Evolutionary conservation across 1,140 invertebrate species (phyloP).

Genomic region (Luehdorfia chinensis): DNA sequence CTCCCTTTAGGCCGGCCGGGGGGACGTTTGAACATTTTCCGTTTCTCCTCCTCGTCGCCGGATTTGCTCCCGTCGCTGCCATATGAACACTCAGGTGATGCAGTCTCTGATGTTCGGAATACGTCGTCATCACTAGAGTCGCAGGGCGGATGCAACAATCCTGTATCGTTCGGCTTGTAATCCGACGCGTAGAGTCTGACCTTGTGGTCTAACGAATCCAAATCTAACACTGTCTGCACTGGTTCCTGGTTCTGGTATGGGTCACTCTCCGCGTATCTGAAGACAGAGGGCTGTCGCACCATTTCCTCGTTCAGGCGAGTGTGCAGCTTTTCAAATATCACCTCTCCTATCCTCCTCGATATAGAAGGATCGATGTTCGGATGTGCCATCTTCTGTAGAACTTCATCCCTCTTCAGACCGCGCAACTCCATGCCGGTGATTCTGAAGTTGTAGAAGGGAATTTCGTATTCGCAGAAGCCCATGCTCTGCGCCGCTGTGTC

Average conservation of each 20-base stretch:
- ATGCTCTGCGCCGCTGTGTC: slow-evolving; percentile 54
- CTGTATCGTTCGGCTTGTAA: slow-evolving; percentile 48
- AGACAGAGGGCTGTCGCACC: slow-evolving; percentile 48
- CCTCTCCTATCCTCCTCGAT: slow-evolving; percentile 59
- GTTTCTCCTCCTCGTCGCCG: slow-evolving; percentile 59
- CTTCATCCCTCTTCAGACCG: slow-evolving; percentile 66
- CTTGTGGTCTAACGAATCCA: slow-evolving; percentile 51
- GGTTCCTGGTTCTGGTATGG: slow-evolving; percentile 46
- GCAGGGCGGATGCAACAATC: slow-evolving; percentile 31
- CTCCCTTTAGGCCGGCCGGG: slow-evolving; percentile 69
- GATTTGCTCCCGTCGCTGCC: slow-evolving; percentile 64
- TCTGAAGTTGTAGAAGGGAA: slow-evolving; percentile 69
- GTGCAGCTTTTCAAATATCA: slow-evolving; percentile 71
- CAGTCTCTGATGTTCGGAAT: slow-evolving; percentile 44
- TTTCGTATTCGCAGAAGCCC: slow-evolving; percentile 65
- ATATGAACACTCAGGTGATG: slow-evolving; percentile 54
- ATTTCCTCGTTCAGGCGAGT: slow-evolving; percentile 50
- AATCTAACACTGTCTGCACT: slow-evolving; percentile 49
- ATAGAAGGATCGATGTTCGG: slow-evolving; percentile 40
- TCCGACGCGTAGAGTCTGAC: slow-evolving; percentile 42
- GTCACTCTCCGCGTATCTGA: slow-evolving; percentile 48
- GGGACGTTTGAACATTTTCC: slow-evolving; percentile 61
- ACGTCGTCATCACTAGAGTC: slow-evolving; percentile 64
- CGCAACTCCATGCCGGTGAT: slow-evolving; percentile 72
- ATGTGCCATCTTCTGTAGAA: slow-evolving; percentile 65